Percentiles rank a stretch among this genome's conserved stretches.
phyloP scores from a whole-genome alignment of 2,113 vertebrate species.

The Sitta europaea region DNA sequence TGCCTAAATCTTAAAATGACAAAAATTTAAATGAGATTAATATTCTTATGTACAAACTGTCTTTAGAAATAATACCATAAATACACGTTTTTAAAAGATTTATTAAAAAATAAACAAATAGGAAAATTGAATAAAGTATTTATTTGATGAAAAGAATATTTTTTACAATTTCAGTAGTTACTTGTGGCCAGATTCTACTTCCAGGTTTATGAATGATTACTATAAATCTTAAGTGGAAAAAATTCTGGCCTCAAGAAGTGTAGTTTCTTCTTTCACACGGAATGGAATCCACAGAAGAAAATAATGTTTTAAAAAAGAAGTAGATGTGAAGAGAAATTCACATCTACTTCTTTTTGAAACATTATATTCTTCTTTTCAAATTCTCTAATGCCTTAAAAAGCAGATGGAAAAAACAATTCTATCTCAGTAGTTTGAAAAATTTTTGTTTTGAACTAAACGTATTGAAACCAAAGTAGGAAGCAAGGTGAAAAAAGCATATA shows the following conservation, averaged over 20 bases:
- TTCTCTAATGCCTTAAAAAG: background rate
- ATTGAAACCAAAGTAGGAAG: background rate
- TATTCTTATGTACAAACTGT: background rate
- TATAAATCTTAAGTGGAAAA: background rate
- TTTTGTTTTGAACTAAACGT: background rate
- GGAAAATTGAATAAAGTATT: background rate
- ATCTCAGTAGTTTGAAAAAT: background rate
- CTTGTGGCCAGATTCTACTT: background rate
- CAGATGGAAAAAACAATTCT: background rate
- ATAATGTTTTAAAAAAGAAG: background rate
- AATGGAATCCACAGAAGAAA: background rate
- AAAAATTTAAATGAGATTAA: background rate
- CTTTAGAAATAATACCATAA: background rate
- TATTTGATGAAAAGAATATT: background rate
- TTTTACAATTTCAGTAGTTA: background rate
- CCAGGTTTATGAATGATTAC: background rate
- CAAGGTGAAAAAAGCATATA: background rate
- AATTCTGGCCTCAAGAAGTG: fast-evolving
- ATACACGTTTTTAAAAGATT: background rate
- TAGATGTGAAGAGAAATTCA: background rate
- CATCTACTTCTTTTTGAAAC: no score
- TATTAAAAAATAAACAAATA: background rate
- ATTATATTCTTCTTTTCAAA: no score
- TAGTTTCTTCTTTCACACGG: background rate
- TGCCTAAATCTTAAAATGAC: background rate